Evolutionary conservation across 2,113 vertebrate species (phyloP).

Genomic region (Lampris incognitus): DNA sequence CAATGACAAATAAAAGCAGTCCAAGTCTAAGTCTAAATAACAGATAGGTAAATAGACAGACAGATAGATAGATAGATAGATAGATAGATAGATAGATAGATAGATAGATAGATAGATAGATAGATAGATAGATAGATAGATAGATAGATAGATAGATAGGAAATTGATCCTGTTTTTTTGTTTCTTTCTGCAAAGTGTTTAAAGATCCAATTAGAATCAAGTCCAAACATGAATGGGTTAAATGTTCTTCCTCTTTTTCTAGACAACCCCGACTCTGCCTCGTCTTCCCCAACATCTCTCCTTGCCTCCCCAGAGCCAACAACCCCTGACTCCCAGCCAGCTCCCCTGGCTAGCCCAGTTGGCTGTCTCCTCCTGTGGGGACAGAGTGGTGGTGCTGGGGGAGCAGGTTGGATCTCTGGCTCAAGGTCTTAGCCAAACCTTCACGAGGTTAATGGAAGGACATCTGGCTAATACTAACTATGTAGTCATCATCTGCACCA

Average conservation of each 20-base stretch:
- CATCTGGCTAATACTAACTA: constrained; percentile 91
- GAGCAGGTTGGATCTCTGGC: constrained; percentile 90
- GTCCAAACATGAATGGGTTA: not conserved
- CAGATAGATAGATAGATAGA: too few species aligned
- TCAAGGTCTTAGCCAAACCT: constrained; percentile 92
- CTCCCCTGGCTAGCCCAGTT: constrained; percentile 96
- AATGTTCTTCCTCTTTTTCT: constrained; percentile 26
- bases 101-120: too few species aligned
- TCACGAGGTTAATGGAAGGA: constrained; percentile 88
- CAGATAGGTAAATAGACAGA: too few species aligned
- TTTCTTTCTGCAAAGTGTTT: too few species aligned
- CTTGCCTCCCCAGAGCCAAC: constrained; percentile 72
- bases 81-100: too few species aligned
- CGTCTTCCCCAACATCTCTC: constrained; percentile 71
- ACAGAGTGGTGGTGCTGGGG: constrained; percentile 88
- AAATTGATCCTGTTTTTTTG: too few species aligned
- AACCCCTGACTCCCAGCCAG: constrained; percentile 88
- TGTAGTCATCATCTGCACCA: constrained; percentile 92
- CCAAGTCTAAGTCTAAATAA: too few species aligned
- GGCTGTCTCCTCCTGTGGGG: constrained; percentile 92
- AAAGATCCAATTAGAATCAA: constrained; percentile 3
- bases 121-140: too few species aligned
- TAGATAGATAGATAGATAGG: too few species aligned
- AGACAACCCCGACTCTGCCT: constrained; percentile 77
- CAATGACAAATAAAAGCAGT: too few species aligned